These are phyloP conservation scores for Hippocampus guttulatus DNA, from an alignment of 2,113 vertebrate species.

Conservation along the genomic window DNA sequence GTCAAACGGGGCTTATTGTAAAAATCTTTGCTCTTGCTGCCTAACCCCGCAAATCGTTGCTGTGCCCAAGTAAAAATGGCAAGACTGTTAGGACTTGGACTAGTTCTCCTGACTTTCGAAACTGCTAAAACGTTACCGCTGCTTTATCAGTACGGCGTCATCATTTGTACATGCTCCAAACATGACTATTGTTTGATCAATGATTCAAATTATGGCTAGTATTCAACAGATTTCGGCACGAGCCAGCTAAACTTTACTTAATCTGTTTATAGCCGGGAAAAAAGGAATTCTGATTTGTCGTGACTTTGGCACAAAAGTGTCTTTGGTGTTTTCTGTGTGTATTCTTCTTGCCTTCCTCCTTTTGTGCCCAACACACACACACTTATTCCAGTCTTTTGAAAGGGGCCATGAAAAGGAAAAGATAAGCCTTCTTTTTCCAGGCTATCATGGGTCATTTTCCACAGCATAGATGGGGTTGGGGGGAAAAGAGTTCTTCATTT, in stretches of 20 bases:
- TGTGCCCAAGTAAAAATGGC: conserved; percentile 18
- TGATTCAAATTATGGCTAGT: neutral
- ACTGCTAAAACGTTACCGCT: conserved; percentile 15
- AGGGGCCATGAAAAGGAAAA: conserved; percentile 6
- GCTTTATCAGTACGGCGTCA: neutral
- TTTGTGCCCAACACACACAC: neutral
- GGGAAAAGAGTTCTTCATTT: conserved; percentile 2
- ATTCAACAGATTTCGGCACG: neutral
- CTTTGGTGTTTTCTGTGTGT: conserved; percentile 4
- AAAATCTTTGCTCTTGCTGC: conserved; percentile 19
- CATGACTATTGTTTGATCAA: neutral
- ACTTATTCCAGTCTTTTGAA: conserved; percentile 11
- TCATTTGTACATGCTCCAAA: neutral
- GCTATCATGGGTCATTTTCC: conserved; percentile 2
- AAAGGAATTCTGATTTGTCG: neutral
- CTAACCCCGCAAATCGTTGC: conserved; percentile 31
- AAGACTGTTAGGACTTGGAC: conserved; percentile 6
- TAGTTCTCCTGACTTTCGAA: conserved; percentile 10
- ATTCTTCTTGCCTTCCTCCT: conserved; percentile 10
- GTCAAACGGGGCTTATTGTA: conserved; percentile 37
- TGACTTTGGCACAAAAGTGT: neutral
- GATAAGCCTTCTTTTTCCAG: conserved; percentile 10
- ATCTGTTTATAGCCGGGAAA: neutral
- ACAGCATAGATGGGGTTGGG: neutral
- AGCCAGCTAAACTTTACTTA: neutral